These are phyloP conservation scores for Clarias gariepinus DNA, from an alignment of 2,113 vertebrate genomes.

Conservation along the genomic window DNA sequence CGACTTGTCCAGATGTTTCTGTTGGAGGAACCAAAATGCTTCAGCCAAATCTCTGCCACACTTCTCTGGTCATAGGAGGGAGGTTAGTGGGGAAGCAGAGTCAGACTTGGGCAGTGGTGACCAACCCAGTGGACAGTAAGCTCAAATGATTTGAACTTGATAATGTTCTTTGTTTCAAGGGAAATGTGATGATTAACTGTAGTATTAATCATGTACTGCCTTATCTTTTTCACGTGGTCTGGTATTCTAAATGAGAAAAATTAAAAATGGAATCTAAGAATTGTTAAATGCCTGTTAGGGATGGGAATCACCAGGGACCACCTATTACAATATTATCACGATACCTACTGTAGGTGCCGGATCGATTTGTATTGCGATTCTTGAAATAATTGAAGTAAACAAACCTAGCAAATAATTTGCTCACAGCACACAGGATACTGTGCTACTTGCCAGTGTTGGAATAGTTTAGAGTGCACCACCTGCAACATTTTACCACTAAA, in stretches of 20 bases:
- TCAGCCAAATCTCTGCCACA: constrained; percentile 57
- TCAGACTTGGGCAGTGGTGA: constrained; percentile 65
- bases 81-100: constrained; percentile 61
- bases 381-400: too few relatives aligned
- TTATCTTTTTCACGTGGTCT: not conserved
- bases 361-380: too few relatives aligned
- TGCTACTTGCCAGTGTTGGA: too few relatives aligned
- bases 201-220: constrained; percentile 3
- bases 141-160: constrained; percentile 26
- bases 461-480: too few relatives aligned
- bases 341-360: too few relatives aligned
- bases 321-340: too few relatives aligned
- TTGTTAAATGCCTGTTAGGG: not conserved
- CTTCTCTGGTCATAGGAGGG: constrained; percentile 48
- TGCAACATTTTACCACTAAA: too few relatives aligned
- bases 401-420: too few relatives aligned
- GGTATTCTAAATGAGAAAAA: not conserved
- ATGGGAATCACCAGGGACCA: too few relatives aligned
- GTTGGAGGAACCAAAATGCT: constrained; percentile 24
- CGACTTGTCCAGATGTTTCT: constrained; percentile 50
- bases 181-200: constrained; percentile 2
- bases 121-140: constrained; percentile 58
- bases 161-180: not conserved
- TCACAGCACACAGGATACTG: too few relatives aligned
- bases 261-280: not conserved